Evolutionary conservation across 2,113 vertebrate genomes (phyloP), one percentile per base, ranked within the genome.

Genomic region (Nerophis lumbriciformis): DNA sequence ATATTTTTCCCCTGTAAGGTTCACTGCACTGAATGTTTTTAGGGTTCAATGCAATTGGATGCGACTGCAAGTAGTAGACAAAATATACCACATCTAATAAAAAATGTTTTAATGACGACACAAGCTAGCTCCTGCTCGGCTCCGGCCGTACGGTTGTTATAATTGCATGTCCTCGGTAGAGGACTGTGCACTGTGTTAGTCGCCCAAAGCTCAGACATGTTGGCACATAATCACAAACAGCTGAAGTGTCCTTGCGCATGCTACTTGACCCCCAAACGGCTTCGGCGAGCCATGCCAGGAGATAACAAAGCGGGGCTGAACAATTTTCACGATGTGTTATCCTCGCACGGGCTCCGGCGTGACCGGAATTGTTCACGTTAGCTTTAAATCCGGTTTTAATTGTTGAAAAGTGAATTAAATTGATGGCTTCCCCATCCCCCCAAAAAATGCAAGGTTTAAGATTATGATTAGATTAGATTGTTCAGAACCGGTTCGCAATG

Each of bases 181-280:
- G 52, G 28, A 28, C 28, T 28, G 14, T 6, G 16, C 39, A 13
- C 38, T 44, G 53, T 68, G 14, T 44, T 49, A 0, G 21, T 28
- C 28, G 53, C 72, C 67, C 55, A n/a, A 62, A 66, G 69, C 67
- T 51, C 19, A 62, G 67, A 76, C 62, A 68, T 73, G 63, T 66
- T 69, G 39, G 48, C 67, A 54, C 76, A 66, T 61, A 66, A 79
- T 51, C 44, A 64, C 69, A 71, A 71, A 69, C 56, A 73, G 54
- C 50, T 65, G 48, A 74, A 59, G 63, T 72, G 70, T 85, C 71
- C 75, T 80, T 80, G 59, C 67, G 66, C 10, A n/a, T 35, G 44
- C 45, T 59, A 71, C 53, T 71, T 59, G 63, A 78, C 65, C 61
- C 11, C 60, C 48, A 63, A 71, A 69, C 49, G 59, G 55, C 55